Conservation (phyloP, 2,888 invertebrate species). For the Acanthoscelides obtectus region DNA sequence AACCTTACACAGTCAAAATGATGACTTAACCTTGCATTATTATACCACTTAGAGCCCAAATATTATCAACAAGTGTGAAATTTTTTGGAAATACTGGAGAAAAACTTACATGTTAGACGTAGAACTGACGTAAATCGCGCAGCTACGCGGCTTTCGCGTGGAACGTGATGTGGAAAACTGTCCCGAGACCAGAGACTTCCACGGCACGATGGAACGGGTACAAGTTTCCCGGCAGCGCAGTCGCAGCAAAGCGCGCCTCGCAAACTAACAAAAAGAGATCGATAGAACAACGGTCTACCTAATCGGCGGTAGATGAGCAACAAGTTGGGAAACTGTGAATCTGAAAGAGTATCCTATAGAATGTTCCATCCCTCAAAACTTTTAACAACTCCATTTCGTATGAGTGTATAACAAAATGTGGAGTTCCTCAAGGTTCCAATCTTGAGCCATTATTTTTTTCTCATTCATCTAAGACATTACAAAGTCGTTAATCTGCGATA, state of each 20-base stretch:
- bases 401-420: no score
- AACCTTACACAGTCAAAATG: not conserved
- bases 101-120: constrained; percentile 15
- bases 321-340: constrained; percentile 18
- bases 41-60: not conserved
- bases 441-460: no score
- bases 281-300: constrained; percentile 31
- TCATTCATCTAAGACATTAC: no score
- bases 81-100: not conserved
- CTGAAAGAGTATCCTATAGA: constrained; percentile 6
- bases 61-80: not conserved
- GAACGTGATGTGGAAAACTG: constrained; percentile 23
- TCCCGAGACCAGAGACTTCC: constrained; percentile 23
- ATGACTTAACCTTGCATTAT: not conserved
- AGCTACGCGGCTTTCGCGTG: constrained; percentile 10
- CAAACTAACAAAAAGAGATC: constrained; percentile 31
- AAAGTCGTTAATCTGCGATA: no score
- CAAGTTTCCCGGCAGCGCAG: constrained; percentile 31
- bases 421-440: no score
- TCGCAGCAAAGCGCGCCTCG: constrained; percentile 28
- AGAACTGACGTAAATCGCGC: constrained; percentile 14
- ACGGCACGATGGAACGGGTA: constrained; percentile 27
- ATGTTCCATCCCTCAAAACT: no score
- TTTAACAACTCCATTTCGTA: no score
- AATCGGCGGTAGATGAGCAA: constrained; percentile 28